A percentile compares a stretch with the other conserved stretches of the same genome.
phyloP scores from a whole-genome alignment of 1,140 invertebrate species.

The Elysia chlorotica region DNA sequence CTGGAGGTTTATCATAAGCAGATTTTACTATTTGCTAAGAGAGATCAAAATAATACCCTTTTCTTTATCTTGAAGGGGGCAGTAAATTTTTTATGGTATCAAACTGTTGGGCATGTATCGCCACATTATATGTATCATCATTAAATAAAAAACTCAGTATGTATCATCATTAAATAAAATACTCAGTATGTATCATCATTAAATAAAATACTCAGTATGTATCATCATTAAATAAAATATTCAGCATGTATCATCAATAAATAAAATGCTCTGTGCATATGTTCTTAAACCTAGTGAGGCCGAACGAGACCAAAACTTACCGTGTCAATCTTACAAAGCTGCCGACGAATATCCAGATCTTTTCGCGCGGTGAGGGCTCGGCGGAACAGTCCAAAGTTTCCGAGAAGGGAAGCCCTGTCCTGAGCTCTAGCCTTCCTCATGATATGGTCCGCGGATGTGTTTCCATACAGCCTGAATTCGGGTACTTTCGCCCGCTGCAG shows the following conservation, averaged over 20 bases:
- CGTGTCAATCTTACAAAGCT: constrained; percentile 57
- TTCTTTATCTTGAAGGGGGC: no score
- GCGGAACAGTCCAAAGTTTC: constrained; percentile 51
- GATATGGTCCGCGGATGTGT: constrained; percentile 11
- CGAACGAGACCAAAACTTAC: constrained; percentile 33
- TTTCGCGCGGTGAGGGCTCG: constrained; percentile 56
- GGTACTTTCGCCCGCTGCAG: not conserved
- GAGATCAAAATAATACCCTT: no score
- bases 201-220: not conserved
- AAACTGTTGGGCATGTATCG: no score
- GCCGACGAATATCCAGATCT: constrained; percentile 55
- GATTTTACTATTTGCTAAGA: no score
- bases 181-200: not conserved
- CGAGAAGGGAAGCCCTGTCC: constrained; percentile 43
- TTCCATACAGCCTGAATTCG: constrained; percentile 10
- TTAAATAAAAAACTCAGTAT: no score
- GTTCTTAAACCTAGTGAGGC: not conserved
- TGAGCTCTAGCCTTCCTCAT: constrained; percentile 10
- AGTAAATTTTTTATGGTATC: no score
- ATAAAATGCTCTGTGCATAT: not conserved
- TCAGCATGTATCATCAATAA: not conserved
- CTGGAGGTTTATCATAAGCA: no score
- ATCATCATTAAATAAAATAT: not conserved
- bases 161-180: not conserved
- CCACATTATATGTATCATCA: not conserved